Conservation (phyloP, 1,140 invertebrate genomes). For the Apis dorsata region DNA sequence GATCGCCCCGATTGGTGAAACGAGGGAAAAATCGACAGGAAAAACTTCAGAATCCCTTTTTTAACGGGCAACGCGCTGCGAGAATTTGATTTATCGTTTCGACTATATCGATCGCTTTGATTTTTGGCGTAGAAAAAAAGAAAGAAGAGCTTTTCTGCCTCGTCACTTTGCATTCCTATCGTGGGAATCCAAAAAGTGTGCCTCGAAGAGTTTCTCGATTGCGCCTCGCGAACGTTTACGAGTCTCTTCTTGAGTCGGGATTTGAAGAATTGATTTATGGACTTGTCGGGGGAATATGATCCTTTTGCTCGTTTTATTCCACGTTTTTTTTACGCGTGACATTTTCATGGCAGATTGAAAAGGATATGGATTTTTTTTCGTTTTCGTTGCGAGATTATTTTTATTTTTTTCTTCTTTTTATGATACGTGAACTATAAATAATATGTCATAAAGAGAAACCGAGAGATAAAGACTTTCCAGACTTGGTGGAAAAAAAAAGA, state of each 20-base stretch:
- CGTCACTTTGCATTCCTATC: not conserved
- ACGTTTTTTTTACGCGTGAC: not conserved
- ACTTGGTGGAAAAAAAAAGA: too few relatives aligned
- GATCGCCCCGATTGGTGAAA: not conserved
- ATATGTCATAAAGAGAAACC: too few relatives aligned
- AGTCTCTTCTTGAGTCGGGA: not conserved
- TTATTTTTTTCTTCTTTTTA: too few relatives aligned
- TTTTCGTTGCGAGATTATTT: too few relatives aligned
- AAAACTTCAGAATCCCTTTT: not conserved
- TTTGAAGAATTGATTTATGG: not conserved
- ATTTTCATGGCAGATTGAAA: not conserved
- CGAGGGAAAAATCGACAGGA: not conserved
- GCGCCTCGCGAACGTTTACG: not conserved
- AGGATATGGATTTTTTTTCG: not conserved
- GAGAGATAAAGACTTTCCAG: too few relatives aligned
- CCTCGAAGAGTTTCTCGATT: not conserved
- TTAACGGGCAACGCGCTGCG: too few relatives aligned
- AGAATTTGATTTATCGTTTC: constrained; percentile 1
- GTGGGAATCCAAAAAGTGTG: not conserved
- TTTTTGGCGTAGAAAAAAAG: not conserved
- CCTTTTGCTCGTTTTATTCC: too few relatives aligned
- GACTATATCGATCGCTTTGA: not conserved
- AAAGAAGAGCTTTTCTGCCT: too few relatives aligned
- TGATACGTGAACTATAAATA: too few relatives aligned
- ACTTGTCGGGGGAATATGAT: not conserved